phyloP scores from a whole-genome alignment of 2,113 vertebrate genomes.

The Anolis sagrei region DNA sequence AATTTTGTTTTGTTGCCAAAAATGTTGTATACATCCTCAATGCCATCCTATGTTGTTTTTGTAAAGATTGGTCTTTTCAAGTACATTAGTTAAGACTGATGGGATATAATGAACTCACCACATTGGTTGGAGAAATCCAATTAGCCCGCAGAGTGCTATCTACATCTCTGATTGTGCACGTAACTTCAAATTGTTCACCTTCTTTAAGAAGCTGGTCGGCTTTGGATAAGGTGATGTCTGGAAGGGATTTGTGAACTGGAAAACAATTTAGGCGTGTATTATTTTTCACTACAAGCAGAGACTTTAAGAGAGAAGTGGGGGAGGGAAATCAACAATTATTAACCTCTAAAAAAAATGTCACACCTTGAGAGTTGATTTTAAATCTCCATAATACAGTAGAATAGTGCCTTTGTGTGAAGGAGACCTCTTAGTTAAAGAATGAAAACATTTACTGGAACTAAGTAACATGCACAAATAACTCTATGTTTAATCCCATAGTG shows the following conservation, averaged over 20 bases:
- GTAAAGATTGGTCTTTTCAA: constrained; percentile 14
- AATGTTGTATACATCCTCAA: not conserved
- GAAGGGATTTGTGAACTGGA: constrained; percentile 84
- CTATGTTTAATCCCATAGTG: not conserved
- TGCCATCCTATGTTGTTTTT: not conserved
- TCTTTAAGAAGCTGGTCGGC: constrained; percentile 81
- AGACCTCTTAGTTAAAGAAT: constrained; percentile 34
- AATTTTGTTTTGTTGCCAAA: constrained; percentile 13
- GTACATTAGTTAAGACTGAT: not conserved
- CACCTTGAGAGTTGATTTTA: constrained; percentile 42
- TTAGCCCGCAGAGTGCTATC: constrained; percentile 83
- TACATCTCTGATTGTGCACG: constrained; percentile 87
- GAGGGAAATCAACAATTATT: constrained; percentile 56
- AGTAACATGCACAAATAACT: constrained; percentile 28
- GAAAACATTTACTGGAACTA: constrained; percentile 16
- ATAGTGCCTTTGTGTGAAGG: constrained; percentile 26
- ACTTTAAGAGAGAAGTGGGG: not conserved
- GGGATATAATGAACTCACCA: constrained; percentile 77
- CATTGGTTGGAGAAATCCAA: constrained; percentile 81
- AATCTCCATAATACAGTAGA: constrained; percentile 32
- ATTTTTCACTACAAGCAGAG: constrained; percentile 55
- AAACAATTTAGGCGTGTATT: constrained; percentile 60
- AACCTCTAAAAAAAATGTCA: constrained; percentile 58
- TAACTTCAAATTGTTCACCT: constrained; percentile 84
- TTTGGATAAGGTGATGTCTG: constrained; percentile 82